Percentiles rank a stretch among this genome's conserved stretches.
These are phyloP conservation scores for Ranitomeya imitator DNA, from an alignment of 2,113 vertebrate species.

Conservation along the genomic window DNA sequence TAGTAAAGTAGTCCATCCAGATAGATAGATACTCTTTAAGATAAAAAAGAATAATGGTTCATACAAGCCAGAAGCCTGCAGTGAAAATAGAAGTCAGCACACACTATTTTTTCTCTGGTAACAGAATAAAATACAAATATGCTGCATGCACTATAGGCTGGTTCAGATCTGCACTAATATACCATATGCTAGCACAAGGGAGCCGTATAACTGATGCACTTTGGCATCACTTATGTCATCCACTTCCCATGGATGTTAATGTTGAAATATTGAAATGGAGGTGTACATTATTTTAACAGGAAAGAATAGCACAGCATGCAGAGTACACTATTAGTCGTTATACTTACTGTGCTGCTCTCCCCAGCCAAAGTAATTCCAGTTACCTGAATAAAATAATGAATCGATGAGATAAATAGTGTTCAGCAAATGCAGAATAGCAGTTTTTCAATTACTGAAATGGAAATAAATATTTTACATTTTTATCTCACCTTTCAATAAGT, in stretches of 20 bases:
- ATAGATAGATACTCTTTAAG: no score
- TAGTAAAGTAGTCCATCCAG: no score
- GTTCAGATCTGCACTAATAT: neutral
- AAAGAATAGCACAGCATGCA: constrained; percentile 25
- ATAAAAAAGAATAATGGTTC: neutral
- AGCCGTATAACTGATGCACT: neutral
- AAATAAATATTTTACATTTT: no score
- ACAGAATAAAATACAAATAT: neutral
- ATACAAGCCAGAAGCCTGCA: neutral
- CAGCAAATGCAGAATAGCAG: neutral
- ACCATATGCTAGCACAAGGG: neutral
- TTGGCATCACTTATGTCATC: neutral
- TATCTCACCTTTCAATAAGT: no score
- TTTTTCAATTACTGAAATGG: neutral
- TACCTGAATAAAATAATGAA: constrained; percentile 79
- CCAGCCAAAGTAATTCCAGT: constrained; percentile 96
- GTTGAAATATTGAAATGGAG: neutral
- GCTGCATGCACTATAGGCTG: neutral
- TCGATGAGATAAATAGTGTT: neutral
- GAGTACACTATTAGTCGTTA: neutral
- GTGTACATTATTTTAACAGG: constrained; percentile 2
- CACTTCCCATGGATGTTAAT: neutral
- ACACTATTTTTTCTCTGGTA: neutral
- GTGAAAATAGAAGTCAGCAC: neutral
- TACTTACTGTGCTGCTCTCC: constrained; percentile 97